Base-by-base conservation (phyloP, 37 sponge, comb jelly and placozoan species). In the Spongia lamella region DNA sequence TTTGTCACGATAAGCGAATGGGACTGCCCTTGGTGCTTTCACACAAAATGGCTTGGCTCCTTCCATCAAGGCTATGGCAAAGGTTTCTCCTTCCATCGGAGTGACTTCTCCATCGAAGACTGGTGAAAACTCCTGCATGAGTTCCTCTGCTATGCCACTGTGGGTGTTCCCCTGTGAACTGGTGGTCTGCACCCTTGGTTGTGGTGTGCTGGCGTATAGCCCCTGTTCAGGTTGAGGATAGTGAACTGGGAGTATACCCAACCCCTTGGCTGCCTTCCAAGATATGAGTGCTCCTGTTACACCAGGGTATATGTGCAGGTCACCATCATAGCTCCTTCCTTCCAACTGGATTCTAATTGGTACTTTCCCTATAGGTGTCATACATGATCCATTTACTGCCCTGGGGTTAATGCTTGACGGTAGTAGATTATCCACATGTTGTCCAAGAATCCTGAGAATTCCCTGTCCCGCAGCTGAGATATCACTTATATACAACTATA, bases 291-390 rank as follows among this genome's bases (percentile, higher is more conserved):
- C 32, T 56, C 69, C 79, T 32, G 59, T 25, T 4, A 79, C 60
- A 0, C 34, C 1, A 21, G 79, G 69, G 47, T 79, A 79, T 16
- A 79, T 68, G 60, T 79, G 79, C 49, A 79, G 38, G 3, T 64
- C 66, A 3, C 65, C 78, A 13, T 22, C 32, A 17, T 53, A 52
- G 52, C 22, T 16, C 14, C 7, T 30, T 19, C 17, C 36, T 26
- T 38, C 78, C 1, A 77, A 26, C 35, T 27, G 17, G 16, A 77
- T 14, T 7, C 40, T 65, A 22, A 77, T 56, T 11, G 78, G 66
- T 20, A 60, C 7, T 29, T 60, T 60, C 21, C 61, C 61, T 9
- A 17, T 17, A 26, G 61, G 61, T 24, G 20, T 11, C 24, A 60
- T 24, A 9, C 20, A 9, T 24, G 61, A 60, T 24, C 61, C 61